Base-by-base conservation (phyloP, 2,888 invertebrate genomes). In the Platypus cylindrus region DNA sequence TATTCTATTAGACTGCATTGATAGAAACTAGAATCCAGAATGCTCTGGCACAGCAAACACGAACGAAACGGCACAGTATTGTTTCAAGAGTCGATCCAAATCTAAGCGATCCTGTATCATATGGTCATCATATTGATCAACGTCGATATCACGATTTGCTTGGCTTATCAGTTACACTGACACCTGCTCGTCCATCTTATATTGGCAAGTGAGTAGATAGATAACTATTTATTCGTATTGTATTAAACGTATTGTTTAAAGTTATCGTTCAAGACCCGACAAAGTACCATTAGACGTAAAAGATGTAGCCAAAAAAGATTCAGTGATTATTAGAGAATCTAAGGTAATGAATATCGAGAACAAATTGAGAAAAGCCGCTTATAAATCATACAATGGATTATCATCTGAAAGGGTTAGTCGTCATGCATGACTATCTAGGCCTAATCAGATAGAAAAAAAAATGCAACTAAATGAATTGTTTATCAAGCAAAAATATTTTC, bases 51-150 rank as follows among this genome's bases (percentile, higher is more conserved):
- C n/a, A n/a, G n/a, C n/a, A n/a, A n/a, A n/a, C n/a, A n/a, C n/a
- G n/a, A 42, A 53, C 49, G 44, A 50, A 58, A 44, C 58, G 67
- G 33, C 60, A 62, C 22, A 56, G 66, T 23, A 34, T 51, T 9
- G 49, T 48, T 7, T 45, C 51, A 12, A 55, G 55, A 8, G 25
- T 45, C 5, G 56, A n/a, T n/a, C n/a, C n/a, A n/a, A n/a, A n/a
- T n/a, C n/a, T n/a, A n/a, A n/a, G n/a, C n/a, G n/a, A n/a, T n/a
- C n/a, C n/a, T n/a, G n/a, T n/a, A n/a, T n/a, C n/a, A n/a, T n/a
- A n/a, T n/a, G n/a, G n/a, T n/a, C n/a, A n/a, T n/a, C n/a, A 28
- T 22, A 7, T 27, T 14, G 23, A 17, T 17, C 20, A 32, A 9
- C 14, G 12, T 3, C 14, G 23, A 11, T 34, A 34, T 15, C 29